A percentile compares a stretch with the other conserved stretches of the same genome.
phyloP scores from a whole-genome alignment of 2,888 invertebrate genomes.

The Ectemnius continuus region DNA sequence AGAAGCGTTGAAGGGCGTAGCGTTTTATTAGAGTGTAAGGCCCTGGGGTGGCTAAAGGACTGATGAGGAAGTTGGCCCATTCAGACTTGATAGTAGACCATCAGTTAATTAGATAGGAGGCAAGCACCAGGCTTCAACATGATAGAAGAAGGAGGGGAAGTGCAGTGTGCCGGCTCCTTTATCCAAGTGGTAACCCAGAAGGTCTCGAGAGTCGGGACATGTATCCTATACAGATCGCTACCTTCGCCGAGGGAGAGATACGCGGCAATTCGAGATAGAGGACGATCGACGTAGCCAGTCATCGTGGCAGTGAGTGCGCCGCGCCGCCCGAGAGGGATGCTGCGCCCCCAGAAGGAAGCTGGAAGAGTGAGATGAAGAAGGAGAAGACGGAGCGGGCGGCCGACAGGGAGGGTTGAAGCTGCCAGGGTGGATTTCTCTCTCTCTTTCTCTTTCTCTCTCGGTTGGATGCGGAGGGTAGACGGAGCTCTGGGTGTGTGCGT shows the following conservation, averaged over 20 bases:
- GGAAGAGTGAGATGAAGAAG: constrained; percentile 32
- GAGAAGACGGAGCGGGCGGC: constrained; percentile 31
- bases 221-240: constrained; percentile 3
- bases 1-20: too few relatives aligned
- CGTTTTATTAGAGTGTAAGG: neutral
- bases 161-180: too few relatives aligned
- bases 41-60: too few relatives aligned
- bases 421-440: neutral
- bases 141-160: too few relatives aligned
- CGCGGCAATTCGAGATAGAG: constrained; percentile 56
- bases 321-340: constrained; percentile 1
- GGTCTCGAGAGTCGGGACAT: too few relatives aligned
- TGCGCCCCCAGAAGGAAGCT: constrained; percentile 15
- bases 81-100: too few relatives aligned
- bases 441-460: neutral
- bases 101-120: too few relatives aligned
- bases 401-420: constrained; percentile 39
- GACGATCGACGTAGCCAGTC: constrained; percentile 24
- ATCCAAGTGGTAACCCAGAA: too few relatives aligned
- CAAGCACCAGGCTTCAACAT: too few relatives aligned
- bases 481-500: constrained; percentile 36
- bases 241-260: constrained; percentile 36
- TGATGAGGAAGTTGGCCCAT: too few relatives aligned
- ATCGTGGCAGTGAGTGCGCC: constrained; percentile 13
- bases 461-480: constrained; percentile 19